Conservation (phyloP, 2,113 vertebrate species). For the human region DNA sequence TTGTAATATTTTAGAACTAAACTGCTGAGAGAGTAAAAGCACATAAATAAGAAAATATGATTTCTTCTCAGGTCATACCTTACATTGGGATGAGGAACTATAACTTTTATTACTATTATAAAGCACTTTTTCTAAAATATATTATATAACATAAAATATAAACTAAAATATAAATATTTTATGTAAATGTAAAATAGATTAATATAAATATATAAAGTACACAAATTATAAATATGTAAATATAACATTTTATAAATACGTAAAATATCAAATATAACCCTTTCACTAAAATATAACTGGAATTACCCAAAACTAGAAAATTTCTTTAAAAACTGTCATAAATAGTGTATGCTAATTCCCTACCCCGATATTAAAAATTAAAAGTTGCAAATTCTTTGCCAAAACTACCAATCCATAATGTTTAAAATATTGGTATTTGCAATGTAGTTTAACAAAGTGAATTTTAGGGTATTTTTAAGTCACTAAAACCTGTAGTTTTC, state of each 20-base stretch:
- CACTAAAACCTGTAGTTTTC: neutral
- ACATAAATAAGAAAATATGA: neutral
- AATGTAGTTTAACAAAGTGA: neutral
- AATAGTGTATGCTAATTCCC: neutral
- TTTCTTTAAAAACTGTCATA: neutral
- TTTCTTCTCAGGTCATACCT: neutral
- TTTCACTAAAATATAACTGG: neutral
- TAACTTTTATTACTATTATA: neutral
- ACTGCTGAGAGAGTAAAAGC: neutral
- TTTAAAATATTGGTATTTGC: neutral
- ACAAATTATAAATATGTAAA: neutral
- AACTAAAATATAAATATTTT: neutral
- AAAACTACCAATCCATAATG: neutral
- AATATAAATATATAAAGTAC: neutral
- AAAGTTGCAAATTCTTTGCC: neutral
- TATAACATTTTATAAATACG: neutral
- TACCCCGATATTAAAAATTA: neutral
- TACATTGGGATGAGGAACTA: neutral
- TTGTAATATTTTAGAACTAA: neutral
- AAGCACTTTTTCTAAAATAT: neutral
- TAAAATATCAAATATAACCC: neutral
- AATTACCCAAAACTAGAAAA: neutral
- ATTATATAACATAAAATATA: neutral
- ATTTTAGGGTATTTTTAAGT: neutral
- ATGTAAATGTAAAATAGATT: neutral